Evolutionary conservation across 2,888 invertebrate species (phyloP).

Genomic region (Phortica magna): DNA sequence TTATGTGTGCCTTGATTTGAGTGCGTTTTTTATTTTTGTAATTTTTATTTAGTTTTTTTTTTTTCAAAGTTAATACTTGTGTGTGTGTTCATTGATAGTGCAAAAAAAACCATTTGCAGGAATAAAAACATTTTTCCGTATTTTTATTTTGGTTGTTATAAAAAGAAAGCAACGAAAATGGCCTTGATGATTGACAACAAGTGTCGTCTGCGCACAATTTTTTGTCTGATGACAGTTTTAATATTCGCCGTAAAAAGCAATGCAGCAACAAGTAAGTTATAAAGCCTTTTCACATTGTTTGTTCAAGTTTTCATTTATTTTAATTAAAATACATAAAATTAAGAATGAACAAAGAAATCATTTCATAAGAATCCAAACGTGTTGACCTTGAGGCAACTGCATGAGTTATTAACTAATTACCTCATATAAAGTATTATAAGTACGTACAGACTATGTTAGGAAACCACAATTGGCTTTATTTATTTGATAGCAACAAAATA

Average conservation of each 20-base stretch:
- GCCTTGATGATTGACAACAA: conserved; percentile 1
- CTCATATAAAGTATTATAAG: too few relatives aligned
- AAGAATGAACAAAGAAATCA: too few relatives aligned
- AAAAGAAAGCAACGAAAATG: conserved; percentile 6
- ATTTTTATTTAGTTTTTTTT: background rate
- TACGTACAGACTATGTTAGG: too few relatives aligned
- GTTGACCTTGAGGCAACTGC: too few relatives aligned
- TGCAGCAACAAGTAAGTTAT: conserved; percentile 23
- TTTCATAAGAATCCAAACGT: too few relatives aligned
- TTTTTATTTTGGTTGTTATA: background rate
- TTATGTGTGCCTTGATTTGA: conserved; percentile 27
- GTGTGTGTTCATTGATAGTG: conserved; percentile 21
- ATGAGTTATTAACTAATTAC: too few relatives aligned
- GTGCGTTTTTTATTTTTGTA: background rate
- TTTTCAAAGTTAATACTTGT: background rate
- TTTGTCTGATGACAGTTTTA: conserved; percentile 21
- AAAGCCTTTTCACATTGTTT: background rate
- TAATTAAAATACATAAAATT: too few relatives aligned
- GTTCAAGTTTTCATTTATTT: background rate
- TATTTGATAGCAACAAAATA: too few relatives aligned
- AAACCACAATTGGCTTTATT: too few relatives aligned
- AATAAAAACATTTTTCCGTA: background rate
- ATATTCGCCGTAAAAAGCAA: conserved; percentile 18
- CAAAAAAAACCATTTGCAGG: background rate
- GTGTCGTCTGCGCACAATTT: conserved; percentile 14